Base-by-base conservation (phyloP, 2,888 invertebrate genomes). In the Willowsia nigromaculata region DNA sequence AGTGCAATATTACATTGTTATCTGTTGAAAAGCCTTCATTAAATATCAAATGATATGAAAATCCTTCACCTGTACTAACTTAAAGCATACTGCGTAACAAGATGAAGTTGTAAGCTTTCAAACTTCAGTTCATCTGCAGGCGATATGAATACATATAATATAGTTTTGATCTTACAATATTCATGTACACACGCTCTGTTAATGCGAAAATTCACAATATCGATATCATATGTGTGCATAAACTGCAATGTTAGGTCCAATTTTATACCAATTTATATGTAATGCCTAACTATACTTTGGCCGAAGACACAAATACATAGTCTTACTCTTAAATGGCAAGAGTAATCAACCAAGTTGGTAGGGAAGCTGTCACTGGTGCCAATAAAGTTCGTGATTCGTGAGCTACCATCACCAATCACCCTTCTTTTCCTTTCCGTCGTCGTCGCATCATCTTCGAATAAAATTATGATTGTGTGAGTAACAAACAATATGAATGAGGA, bases 321-420 rank as follows among this genome's bases (percentile, higher is more conserved):
- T 25, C 53, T 22, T 22, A 22, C 27, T 71, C 87, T 68, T 81
- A 87, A 87, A 87, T 87, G 88, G 88, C 88, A 88, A 88, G 88
- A 84, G 88, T 88, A 88, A 84, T 88, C 83, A 88, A 88, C 68
- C 88, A 88, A 88, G 88, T 88, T 88, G 82, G 88, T 88, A 83
- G 88, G 88, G 88, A 88, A 88, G 88, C 88, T 88, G 88, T 88
- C 88, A 88, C 88, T 88, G 88, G 83, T 88, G 88, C 88, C 88
- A 88, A 88, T 88, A 88, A 88, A 88, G 88, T 88, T 88, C 88
- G 83, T 88, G 88, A 88, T 88, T 88, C 88, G 88, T 88, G 88
- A 88, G 88, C 88, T 88, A 65, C 88, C 88, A 88, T 88, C 88
- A 88, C 88, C 88, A 88, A 83, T 88, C 88, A 88, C 88, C 88